Evolutionary conservation across 1,140 invertebrate genomes (phyloP).

Genomic region (Penaeus vannamei): DNA sequence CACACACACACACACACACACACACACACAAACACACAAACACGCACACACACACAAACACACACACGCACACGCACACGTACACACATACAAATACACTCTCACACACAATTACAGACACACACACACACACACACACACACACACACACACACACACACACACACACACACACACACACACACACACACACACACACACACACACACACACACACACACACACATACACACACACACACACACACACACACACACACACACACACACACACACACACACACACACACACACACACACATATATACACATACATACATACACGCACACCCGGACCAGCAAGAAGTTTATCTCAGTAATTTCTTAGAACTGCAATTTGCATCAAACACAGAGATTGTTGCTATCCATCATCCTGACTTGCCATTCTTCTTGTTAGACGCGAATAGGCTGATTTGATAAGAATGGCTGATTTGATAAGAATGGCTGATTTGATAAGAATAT

Average conservation of each 20-base stretch:
- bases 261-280: constrained; percentile 18
- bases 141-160: constrained; percentile 43
- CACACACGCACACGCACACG: constrained; percentile 17
- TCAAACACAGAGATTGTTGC: too few relatives aligned
- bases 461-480: too few relatives aligned
- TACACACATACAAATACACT: constrained; percentile 34
- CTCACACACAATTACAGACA: neutral
- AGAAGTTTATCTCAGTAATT: too few relatives aligned
- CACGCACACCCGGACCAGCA: neutral
- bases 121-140: constrained; percentile 32
- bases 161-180: constrained; percentile 25
- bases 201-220: constrained; percentile 28
- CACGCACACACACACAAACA: constrained; percentile 38
- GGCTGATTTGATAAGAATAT: too few relatives aligned
- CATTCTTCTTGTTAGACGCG: too few relatives aligned
- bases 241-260: neutral
- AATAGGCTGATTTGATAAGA: too few relatives aligned
- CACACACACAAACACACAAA: constrained; percentile 30
- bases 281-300: constrained; percentile 35
- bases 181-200: constrained; percentile 9
- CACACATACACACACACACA: constrained; percentile 26
- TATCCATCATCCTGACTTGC: too few relatives aligned
- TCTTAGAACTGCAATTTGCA: too few relatives aligned
- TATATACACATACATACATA: constrained; percentile 26
- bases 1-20: constrained; percentile 36